Conservation (phyloP, 2,888 invertebrate species). For the Conus canariensis region DNA sequence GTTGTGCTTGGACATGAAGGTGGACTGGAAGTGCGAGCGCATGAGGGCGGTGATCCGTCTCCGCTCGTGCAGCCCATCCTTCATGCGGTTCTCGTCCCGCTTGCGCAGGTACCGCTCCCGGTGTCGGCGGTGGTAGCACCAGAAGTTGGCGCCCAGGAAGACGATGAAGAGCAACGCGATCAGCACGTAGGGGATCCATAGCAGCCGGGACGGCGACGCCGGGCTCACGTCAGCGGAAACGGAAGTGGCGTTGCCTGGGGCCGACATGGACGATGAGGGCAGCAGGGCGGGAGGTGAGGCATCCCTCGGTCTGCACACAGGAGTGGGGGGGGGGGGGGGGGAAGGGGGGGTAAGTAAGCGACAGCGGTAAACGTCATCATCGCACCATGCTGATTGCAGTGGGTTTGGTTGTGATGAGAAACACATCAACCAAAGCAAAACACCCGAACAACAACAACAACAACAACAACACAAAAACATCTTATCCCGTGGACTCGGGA, state of each 20-base stretch:
- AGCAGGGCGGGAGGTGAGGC: not conserved
- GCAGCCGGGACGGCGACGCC: conserved; percentile 39
- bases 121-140: conserved; percentile 62
- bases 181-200: conserved; percentile 65
- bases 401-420: too few species aligned
- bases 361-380: too few species aligned
- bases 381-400: too few species aligned
- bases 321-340: too few species aligned
- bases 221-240: not conserved
- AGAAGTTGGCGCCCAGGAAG: conserved; percentile 62
- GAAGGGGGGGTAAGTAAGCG: too few species aligned
- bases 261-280: conserved; percentile 7
- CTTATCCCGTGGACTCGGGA: too few species aligned
- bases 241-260: not conserved
- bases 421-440: too few species aligned
- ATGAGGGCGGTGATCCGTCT: conserved; percentile 47
- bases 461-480: not conserved
- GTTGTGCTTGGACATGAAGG: conserved; percentile 28
- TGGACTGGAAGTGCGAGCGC: conserved; percentile 43
- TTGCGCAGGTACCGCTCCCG: conserved; percentile 58
- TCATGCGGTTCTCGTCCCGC: conserved; percentile 58
- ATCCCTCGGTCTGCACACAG: conserved; percentile 27
- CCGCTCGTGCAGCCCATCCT: conserved; percentile 50
- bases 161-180: conserved; percentile 59
- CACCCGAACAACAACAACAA: too few species aligned